Conservation (phyloP, 2,888 invertebrate species). For the Caenorhabditis sinica region DNA sequence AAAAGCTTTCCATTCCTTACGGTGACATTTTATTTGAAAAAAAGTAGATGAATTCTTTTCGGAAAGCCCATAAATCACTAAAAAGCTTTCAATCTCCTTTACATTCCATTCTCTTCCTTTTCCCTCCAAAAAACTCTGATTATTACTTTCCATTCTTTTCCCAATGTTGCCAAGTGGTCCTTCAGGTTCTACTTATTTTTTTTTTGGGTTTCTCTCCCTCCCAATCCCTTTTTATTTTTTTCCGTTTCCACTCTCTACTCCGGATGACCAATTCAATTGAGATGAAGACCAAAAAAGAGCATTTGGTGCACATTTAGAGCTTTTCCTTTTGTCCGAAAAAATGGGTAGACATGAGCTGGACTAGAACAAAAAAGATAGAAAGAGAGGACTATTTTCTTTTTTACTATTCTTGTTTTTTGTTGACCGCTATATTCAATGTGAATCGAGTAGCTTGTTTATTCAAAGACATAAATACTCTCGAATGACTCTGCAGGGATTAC, state of each 20-base stretch:
- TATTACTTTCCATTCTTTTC: neutral
- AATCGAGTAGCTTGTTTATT: conserved; percentile 1
- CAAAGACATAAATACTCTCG: neutral
- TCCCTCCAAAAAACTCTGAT: conserved; percentile 11
- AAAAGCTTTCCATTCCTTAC: neutral
- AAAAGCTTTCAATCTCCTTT: neutral
- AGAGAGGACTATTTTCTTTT: conserved; percentile 10
- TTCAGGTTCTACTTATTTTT: conserved; percentile 15
- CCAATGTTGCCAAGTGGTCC: conserved; percentile 33
- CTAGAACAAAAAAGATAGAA: conserved; percentile 11
- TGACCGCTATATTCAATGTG: neutral
- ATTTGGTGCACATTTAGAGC: conserved; percentile 22
- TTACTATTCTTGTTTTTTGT: conserved; percentile 13
- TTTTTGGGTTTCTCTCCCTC: conserved; percentile 4
- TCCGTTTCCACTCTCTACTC: neutral
- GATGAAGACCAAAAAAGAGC: conserved; percentile 40
- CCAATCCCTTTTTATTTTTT: neutral
- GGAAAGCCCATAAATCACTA: conserved; percentile 17
- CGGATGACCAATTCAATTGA: conserved; percentile 45
- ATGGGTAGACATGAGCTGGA: conserved; percentile 11
- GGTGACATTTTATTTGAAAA: neutral
- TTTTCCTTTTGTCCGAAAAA: conserved; percentile 15
- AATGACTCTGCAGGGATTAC: neutral
- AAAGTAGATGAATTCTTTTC: conserved; percentile 5
- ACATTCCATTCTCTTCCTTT: neutral